Percentiles rank a stretch among this genome's conserved stretches.
Evolutionary conservation across 2,797 vertebrate species (phyloP).

Genomic region (Hafferia zeledoni): DNA sequence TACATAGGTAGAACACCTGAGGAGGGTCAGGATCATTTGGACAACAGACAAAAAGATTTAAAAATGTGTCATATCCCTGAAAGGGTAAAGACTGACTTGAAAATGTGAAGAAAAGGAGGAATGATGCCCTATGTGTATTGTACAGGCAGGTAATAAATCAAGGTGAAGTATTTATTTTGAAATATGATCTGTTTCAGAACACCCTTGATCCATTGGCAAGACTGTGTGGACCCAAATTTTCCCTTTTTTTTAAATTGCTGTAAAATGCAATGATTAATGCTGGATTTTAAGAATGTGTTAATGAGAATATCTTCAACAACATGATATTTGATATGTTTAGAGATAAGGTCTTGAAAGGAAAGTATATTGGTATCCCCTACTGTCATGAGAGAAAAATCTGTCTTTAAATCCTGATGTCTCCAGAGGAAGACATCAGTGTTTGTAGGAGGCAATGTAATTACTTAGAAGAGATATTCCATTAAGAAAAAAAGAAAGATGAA

Average conservation of each 20-base stretch:
- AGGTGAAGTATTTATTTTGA: background rate
- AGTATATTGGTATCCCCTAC: background rate
- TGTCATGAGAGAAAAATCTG: background rate
- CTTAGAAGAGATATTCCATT: background rate
- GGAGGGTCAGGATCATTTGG: background rate
- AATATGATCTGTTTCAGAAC: background rate
- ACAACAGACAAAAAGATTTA: background rate
- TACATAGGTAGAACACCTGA: background rate
- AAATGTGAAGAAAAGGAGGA: background rate
- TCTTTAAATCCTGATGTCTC: background rate
- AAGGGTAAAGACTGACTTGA: background rate
- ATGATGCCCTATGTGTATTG: background rate
- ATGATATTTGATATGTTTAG: background rate
- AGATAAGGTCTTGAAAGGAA: background rate
- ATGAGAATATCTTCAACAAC: background rate
- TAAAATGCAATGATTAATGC: background rate
- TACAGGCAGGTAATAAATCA: background rate
- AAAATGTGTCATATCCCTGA: rapidly evolving
- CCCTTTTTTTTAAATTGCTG: background rate
- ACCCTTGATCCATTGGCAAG: background rate
- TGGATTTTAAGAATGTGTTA: background rate
- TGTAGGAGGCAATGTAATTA: background rate
- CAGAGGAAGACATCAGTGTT: background rate
- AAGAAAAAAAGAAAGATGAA: background rate
- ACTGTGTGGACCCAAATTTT: background rate